Conservation (phyloP, 2,888 invertebrate genomes). For the Eristalinus sepulchralis region DNA sequence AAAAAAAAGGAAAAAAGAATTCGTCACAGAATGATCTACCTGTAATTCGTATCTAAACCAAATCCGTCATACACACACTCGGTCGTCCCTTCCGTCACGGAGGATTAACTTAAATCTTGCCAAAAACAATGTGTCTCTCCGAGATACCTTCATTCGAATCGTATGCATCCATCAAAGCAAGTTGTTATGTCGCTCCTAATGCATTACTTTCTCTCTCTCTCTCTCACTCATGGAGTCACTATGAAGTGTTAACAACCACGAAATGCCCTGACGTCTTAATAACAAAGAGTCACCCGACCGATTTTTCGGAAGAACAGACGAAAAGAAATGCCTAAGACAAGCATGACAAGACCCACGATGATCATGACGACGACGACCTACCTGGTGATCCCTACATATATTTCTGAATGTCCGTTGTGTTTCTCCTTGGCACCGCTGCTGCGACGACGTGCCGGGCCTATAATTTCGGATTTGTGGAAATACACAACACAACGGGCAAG, state of each 20-base stretch:
- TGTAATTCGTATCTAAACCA: conserved; percentile 31
- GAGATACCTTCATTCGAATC: neutral
- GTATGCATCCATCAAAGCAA: neutral
- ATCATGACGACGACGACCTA: conserved; percentile 72
- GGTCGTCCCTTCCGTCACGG: conserved; percentile 26
- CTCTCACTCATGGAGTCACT: conserved; percentile 9
- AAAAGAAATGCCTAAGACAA: conserved; percentile 21
- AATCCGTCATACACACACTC: conserved; percentile 11
- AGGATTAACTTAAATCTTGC: conserved; percentile 18
- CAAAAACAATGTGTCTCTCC: neutral
- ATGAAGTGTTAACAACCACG: conserved; percentile 78
- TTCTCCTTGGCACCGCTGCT: conserved; percentile 9
- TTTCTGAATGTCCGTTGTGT: conserved; percentile 29
- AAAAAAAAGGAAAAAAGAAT: neutral
- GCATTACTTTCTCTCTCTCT: conserved; percentile 31
- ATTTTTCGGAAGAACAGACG: conserved; percentile 59
- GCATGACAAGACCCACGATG: conserved; percentile 72
- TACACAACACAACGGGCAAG: conserved; percentile 41
- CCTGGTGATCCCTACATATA: conserved; percentile 68
- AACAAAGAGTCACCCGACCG: conserved; percentile 72
- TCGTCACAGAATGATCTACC: conserved; percentile 40
- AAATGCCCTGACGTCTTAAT: conserved; percentile 75
- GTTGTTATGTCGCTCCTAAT: conserved; percentile 42
- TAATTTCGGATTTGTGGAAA: conserved; percentile 72
- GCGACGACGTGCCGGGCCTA: conserved; percentile 72